Conservation (phyloP, 2,888 invertebrate genomes). For the Psococerastis gibbosa region DNA sequence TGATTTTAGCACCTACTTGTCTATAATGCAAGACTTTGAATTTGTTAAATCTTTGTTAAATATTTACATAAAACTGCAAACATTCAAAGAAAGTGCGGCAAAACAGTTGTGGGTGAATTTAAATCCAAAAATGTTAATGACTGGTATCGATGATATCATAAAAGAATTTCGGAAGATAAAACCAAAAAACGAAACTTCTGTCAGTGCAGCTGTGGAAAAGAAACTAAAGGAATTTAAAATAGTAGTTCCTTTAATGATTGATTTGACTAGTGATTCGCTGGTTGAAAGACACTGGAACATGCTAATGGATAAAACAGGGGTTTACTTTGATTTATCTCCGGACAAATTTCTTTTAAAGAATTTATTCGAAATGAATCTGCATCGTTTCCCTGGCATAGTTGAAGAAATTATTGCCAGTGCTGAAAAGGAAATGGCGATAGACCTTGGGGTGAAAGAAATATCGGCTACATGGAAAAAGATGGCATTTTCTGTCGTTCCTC, state of each 20-base stretch:
- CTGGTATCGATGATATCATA: conserved; percentile 71
- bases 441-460: conserved; percentile 68
- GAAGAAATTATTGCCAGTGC: conserved; percentile 75
- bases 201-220: conserved; percentile 51
- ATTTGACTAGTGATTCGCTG: conserved; percentile 78
- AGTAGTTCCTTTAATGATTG: conserved; percentile 74
- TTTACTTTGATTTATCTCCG: conserved; percentile 70
- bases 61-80: conserved; percentile 58
- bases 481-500: conserved; percentile 41
- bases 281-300: conserved; percentile 79
- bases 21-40: conserved; percentile 39
- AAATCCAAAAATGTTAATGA: conserved; percentile 61
- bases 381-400: conserved; percentile 67
- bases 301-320: conserved; percentile 66
- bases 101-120: conserved; percentile 75
- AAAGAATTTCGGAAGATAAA: conserved; percentile 60
- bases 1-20: conserved; percentile 56
- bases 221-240: conserved; percentile 78
- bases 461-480: conserved; percentile 52
- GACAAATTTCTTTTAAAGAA: conserved; percentile 80
- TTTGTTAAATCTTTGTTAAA: conserved; percentile 54
- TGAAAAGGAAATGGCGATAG: conserved; percentile 78
- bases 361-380: conserved; percentile 83
- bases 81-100: conserved; percentile 61
- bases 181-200: conserved; percentile 34